phyloP scores from a whole-genome alignment of 2,113 vertebrate genomes.

The Dasypus novemcinctus region DNA sequence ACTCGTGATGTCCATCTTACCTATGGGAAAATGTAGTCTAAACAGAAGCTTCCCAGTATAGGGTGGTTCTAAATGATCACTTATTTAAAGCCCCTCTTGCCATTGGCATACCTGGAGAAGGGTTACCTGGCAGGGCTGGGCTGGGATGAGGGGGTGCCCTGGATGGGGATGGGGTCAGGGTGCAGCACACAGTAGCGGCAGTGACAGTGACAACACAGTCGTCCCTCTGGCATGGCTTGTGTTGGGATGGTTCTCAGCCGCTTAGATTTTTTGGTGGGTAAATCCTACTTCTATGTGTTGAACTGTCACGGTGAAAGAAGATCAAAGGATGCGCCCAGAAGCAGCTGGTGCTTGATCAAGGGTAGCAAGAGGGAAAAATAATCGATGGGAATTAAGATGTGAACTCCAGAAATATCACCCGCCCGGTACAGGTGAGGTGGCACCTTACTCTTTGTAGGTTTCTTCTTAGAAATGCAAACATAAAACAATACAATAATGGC shows the following conservation, averaged over 20 bases:
- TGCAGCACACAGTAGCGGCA: rapidly evolving
- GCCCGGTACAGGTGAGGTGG: not conserved
- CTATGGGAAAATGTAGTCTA: not conserved
- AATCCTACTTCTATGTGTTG: not conserved
- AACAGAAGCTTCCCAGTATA: not conserved
- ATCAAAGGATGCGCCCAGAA: not conserved
- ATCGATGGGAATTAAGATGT: not conserved
- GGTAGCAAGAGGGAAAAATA: not conserved
- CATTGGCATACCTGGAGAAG: not conserved
- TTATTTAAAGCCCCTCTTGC: not conserved
- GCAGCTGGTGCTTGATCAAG: not conserved
- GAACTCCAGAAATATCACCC: not conserved
- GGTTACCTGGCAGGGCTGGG: not conserved
- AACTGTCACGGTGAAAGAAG: not conserved
- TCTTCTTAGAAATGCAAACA: not conserved
- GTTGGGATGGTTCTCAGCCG: not conserved
- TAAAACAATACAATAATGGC: not conserved
- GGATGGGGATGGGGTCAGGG: not conserved
- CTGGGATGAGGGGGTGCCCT: not conserved
- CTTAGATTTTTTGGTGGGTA: not conserved
- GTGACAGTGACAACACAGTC: not conserved
- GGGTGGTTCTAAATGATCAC: not conserved
- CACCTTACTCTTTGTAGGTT: not conserved
- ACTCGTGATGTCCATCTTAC: not conserved
- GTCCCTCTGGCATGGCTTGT: rapidly evolving